A percentile compares a stretch with the other conserved stretches of the same genome.
Conservation (phyloP, 2,113 vertebrate species). For the Pao palembangensis region DNA sequence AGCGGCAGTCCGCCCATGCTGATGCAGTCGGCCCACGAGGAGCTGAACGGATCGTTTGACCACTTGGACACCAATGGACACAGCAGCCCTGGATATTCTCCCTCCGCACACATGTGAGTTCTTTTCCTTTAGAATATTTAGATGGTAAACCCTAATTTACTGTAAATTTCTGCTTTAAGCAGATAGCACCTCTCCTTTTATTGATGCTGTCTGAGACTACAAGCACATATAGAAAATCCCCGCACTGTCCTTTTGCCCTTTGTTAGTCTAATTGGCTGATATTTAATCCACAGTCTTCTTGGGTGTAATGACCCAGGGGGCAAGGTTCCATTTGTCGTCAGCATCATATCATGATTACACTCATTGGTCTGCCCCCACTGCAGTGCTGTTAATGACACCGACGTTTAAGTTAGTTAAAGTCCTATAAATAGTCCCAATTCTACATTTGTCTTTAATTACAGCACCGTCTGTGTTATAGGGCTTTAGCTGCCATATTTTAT, state of each 20-base stretch:
- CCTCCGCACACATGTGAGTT: constrained; percentile 93
- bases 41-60: constrained; percentile 92
- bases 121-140: too few species aligned
- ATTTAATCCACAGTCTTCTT: constrained; percentile 50
- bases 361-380: constrained; percentile 8
- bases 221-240: constrained; percentile 9
- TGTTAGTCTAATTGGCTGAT: constrained; percentile 63
- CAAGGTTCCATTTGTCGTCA: constrained; percentile 45
- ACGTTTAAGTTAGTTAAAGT: constrained; percentile 59
- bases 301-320: constrained; percentile 41
- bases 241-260: constrained; percentile 31
- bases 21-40: constrained; percentile 89
- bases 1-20: constrained; percentile 88
- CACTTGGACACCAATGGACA: constrained; percentile 98
- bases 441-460: constrained; percentile 93
- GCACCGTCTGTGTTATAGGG: constrained; percentile 85
- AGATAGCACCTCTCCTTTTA: constrained; percentile 35
- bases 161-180: too few species aligned
- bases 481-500: constrained; percentile 98
- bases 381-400: constrained; percentile 41
- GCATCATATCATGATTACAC: constrained; percentile 18
- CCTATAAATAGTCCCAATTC: constrained; percentile 90
- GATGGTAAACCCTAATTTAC: too few species aligned
- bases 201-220: constrained; percentile 21
- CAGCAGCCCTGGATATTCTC: constrained; percentile 93